These are phyloP conservation scores for Cherax quadricarinatus DNA, from an alignment of 1,140 invertebrate species.

Conservation along the genomic window DNA sequence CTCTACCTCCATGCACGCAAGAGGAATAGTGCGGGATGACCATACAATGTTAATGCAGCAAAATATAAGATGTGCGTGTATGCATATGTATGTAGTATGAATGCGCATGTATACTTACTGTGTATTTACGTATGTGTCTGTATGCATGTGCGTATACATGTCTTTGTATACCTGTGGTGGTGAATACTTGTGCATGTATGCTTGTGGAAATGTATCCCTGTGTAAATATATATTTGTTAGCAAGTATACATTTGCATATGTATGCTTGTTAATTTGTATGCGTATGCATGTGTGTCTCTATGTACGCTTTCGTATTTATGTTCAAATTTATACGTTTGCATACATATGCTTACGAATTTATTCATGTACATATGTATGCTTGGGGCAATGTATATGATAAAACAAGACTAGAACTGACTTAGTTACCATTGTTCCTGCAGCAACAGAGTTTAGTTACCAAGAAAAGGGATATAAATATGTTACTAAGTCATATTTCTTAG, in stretches of 20 bases:
- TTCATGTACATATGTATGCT: background rate
- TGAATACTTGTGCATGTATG: background rate
- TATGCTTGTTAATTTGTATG: slow-evolving; percentile 31
- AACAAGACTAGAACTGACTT: no score
- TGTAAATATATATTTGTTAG: background rate
- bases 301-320: background rate
- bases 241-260: slow-evolving; percentile 33
- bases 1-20: no score
- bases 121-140: background rate
- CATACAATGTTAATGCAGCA: no score
- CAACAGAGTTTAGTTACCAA: no score
- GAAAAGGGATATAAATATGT: no score
- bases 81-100: no score
- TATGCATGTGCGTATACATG: background rate
- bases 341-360: slow-evolving; percentile 33
- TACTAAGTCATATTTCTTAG: no score
- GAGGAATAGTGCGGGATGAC: no score
- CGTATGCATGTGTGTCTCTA: background rate
- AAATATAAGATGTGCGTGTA: no score
- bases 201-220: background rate
- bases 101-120: background rate
- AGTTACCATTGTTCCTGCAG: no score
- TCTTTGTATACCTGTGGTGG: background rate
- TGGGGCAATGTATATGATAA: no score
- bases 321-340: slow-evolving; percentile 31